Evolutionary conservation across 2,888 invertebrate species (phyloP).

Genomic region (Zeuzera pyrina): DNA sequence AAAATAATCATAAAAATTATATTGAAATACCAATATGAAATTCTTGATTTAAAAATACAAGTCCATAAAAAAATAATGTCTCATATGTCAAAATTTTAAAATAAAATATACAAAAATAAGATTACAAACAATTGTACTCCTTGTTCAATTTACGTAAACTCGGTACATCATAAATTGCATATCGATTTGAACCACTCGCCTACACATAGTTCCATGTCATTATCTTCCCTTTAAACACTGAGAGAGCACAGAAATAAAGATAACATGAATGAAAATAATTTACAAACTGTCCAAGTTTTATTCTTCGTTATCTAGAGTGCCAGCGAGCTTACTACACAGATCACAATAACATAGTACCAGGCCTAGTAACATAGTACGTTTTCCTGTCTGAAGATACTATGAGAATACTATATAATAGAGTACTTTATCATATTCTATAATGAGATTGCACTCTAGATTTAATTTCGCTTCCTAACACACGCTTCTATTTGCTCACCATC

Average conservation of each 20-base stretch:
- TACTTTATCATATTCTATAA: slow-evolving; percentile 16
- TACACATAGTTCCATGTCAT: too few relatives aligned
- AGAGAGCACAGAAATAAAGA: slow-evolving; percentile 6
- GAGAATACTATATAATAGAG: slow-evolving; percentile 4
- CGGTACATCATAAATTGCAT: too few relatives aligned
- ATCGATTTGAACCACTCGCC: too few relatives aligned
- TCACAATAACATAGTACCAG: slow-evolving; percentile 13
- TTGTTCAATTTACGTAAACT: too few relatives aligned
- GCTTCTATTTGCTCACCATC: slow-evolving; percentile 54
- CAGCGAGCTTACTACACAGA: slow-evolving; percentile 21
- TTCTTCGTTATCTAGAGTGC: slow-evolving; percentile 19
- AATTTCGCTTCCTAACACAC: slow-evolving; percentile 69
- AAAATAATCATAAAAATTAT: too few relatives aligned
- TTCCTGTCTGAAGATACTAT: slow-evolving; percentile 11
- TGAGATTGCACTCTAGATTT: slow-evolving; percentile 33
- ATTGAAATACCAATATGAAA: too few relatives aligned
- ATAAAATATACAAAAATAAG: too few relatives aligned
- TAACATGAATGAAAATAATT: slow-evolving; percentile 19
- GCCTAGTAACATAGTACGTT: slow-evolving; percentile 15
- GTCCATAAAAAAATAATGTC: too few relatives aligned
- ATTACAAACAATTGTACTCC: too few relatives aligned
- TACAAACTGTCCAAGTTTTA: slow-evolving; percentile 19
- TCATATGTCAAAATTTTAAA: too few relatives aligned
- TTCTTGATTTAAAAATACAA: too few relatives aligned
- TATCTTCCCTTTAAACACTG: too few relatives aligned